These are phyloP conservation scores for Octopus sinensis DNA, from an alignment of 1,140 invertebrate genomes.

Conservation along the genomic window DNA sequence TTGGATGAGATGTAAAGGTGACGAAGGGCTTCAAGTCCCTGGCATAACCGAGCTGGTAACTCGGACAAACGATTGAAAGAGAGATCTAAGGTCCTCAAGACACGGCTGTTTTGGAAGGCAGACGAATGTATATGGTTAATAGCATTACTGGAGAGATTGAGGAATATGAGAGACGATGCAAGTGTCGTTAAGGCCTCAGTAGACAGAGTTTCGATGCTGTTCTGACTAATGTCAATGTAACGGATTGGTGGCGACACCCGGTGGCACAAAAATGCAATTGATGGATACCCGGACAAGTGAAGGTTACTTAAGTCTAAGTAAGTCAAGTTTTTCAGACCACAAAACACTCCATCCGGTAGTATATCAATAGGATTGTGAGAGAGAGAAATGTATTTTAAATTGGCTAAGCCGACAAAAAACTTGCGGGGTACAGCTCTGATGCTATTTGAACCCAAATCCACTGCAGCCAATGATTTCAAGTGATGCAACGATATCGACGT, in stretches of 20 bases:
- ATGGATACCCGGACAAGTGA: background rate
- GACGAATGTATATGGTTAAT: background rate
- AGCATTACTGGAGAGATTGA: background rate
- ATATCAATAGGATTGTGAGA: background rate
- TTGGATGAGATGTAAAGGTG: background rate
- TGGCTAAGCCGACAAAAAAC: background rate
- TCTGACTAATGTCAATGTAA: background rate
- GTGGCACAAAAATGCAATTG: background rate
- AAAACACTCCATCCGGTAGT: slow-evolving; percentile 5
- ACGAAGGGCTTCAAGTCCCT: background rate
- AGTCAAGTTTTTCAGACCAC: background rate
- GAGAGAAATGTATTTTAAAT: background rate
- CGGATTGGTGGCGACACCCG: background rate
- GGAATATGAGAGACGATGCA: background rate
- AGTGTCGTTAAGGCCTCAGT: background rate
- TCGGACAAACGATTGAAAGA: background rate
- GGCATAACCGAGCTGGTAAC: background rate
- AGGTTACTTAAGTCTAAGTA: background rate
- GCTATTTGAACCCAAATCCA: background rate
- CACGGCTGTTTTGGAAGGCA: background rate
- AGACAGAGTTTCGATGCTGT: background rate
- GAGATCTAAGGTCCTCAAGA: background rate
- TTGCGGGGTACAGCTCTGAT: background rate
- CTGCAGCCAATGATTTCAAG: background rate
- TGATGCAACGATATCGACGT: background rate